Base-by-base conservation (phyloP, 2,797 vertebrate genomes). In the Calcarius lapponicus region DNA sequence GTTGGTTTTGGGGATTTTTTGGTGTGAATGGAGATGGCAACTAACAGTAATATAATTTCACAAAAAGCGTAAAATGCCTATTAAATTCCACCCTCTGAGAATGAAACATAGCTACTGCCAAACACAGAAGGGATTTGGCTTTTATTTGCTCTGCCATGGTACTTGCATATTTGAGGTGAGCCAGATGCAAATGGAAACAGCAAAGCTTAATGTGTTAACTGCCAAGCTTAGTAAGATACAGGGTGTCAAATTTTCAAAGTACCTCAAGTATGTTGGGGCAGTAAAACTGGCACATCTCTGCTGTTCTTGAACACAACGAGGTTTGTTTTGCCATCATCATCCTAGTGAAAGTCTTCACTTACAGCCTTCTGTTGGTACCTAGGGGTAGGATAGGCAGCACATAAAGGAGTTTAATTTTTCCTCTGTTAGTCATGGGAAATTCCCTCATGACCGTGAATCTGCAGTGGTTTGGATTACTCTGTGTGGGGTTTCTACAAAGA, bases 111-210 rank as follows among this genome's bases (percentile, higher is more conserved):
- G 11, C 62, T 51, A 62, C 36, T 88, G 40, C 66, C 76, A 80
- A 67, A 86, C 3, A 1, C 26, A 54, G 40, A 50, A 56, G 54
- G 47, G 73, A 65, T 79, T 79, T 88, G 75, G 26, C 25, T 88
- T 92, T 65, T 72, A 51, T 79, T 83, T 91, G 62, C 43, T 78
- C 36, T 80, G 53, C 40, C 54, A 32, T 71, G 50, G 36, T 92
- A 53, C 62, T 75, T 72, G 66, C 70, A 48, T 92, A 57, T 81
- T 93, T 95, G 82, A 93, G 56, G 73, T 66, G 60, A 93, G n/a
- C 38, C 62, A 88, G 83, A 61, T 71, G 67, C 76, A 86, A 91
- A 81, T 53, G 26, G 34, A 61, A 84, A 88, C 19, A 69, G 51
- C 43, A 65, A 83, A 61, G 65, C 10, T 69, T 72, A 67, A 53